A percentile compares a stretch with the other conserved stretches of the same genome.
These are phyloP conservation scores for Tetranychus cinnabarinus DNA, from an alignment of 1,140 invertebrate species.

Conservation along the genomic window DNA sequence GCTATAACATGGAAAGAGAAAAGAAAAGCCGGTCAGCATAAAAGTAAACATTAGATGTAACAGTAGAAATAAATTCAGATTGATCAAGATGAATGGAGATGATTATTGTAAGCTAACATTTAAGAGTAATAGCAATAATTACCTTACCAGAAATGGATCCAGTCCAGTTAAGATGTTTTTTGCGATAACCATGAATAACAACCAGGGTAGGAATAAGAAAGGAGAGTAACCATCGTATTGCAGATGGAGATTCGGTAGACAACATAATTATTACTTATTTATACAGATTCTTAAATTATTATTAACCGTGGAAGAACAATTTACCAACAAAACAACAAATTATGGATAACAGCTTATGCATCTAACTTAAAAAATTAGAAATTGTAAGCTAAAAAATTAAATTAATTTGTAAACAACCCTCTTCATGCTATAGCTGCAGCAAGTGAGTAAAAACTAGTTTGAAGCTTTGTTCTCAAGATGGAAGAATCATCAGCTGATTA, in stretches of 20 bases:
- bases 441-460: no score
- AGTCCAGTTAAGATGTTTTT: not conserved
- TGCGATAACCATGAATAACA: not conserved
- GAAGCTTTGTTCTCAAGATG: no score
- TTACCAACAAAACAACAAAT: no score
- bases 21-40: not conserved
- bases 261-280: not conserved
- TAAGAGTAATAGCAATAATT: not conserved
- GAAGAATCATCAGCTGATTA: no score
- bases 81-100: not conserved
- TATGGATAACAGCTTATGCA: no score
- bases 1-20: slow-evolving; percentile 23
- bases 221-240: not conserved
- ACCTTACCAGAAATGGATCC: slow-evolving; percentile 3
- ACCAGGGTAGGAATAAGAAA: not conserved
- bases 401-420: no score
- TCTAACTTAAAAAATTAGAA: no score
- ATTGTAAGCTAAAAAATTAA: no score
- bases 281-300: no score
- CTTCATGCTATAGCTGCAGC: no score
- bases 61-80: not conserved
- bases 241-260: not conserved
- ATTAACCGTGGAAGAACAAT: no score
- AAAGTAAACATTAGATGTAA: not conserved
- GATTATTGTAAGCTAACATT: not conserved